These are phyloP conservation scores for Tetramorium parvispinum DNA, from an alignment of 1,140 invertebrate species.

Conservation along the genomic window DNA sequence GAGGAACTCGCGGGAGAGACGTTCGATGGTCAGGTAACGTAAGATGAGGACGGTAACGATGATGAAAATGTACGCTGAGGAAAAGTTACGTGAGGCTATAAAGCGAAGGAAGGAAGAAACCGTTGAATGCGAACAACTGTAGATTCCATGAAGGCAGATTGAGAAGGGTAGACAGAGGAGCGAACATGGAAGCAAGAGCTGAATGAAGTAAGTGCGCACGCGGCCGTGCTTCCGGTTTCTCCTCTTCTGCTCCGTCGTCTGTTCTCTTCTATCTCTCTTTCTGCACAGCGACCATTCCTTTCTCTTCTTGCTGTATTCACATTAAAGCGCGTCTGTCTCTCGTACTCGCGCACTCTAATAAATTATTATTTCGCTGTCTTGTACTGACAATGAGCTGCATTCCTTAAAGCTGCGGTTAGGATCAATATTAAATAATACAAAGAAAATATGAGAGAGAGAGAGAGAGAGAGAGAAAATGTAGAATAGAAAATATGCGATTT, in stretches of 20 bases:
- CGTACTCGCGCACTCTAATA: neutral
- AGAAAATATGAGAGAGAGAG: neutral
- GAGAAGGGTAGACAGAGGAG: neutral
- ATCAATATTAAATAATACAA: constrained; percentile 2
- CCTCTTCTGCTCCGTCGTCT: constrained; percentile 21
- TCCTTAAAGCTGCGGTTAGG: neutral
- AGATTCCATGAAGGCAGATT: constrained; percentile 12
- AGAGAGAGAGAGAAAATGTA: neutral
- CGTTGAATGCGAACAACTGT: constrained; percentile 21
- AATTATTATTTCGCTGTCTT: constrained; percentile 28
- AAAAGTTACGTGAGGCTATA: neutral
- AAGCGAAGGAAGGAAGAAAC: constrained; percentile 9
- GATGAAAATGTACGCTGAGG: neutral
- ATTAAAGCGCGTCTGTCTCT: neutral
- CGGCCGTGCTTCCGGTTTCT: constrained; percentile 76
- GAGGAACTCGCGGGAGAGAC: constrained; percentile 1
- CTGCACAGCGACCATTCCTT: neutral
- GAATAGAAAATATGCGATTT: neutral
- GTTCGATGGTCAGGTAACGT: neutral
- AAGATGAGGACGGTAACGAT: neutral
- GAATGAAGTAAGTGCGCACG: constrained; percentile 74
- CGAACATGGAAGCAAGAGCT: constrained; percentile 67
- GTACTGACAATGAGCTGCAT: neutral
- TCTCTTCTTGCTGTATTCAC: neutral
- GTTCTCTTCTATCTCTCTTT: constrained; percentile 33